phyloP scores from a whole-genome alignment of 2,113 vertebrate species.

The Xenopus tropicalis region UCB_Xtro_10.0 CM004450.2:55226501-55227000 shows the following conservation, averaged over 20 bases:
- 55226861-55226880: constrained; percentile 99
- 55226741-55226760: constrained; percentile 95
- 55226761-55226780: constrained; percentile 89
- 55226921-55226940: constrained; percentile 71
- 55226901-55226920: constrained; percentile 79
- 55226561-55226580: constrained; percentile 97
- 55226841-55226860: constrained; percentile 98
- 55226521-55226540: constrained; percentile 96
- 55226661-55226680: constrained; percentile 70
- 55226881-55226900: constrained; percentile 99
- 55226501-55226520: constrained; percentile 92
- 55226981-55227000: constrained; percentile 66
- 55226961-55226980: constrained; percentile 68
- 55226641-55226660: constrained; percentile 75
- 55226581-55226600: constrained; percentile 91
- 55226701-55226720: constrained; percentile 92
- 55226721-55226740: constrained; percentile 99
- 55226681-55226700: constrained; percentile 87
- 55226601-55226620: constrained; percentile 94
- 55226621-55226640: constrained; percentile 73
- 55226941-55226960: constrained; percentile 73
- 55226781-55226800: constrained; percentile 93
- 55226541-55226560: constrained; percentile 90
- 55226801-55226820: constrained; percentile 95
- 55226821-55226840: constrained; percentile 90